These are phyloP conservation scores for Pogonomyrmex barbatus DNA, from an alignment of 1,140 invertebrate genomes.

Conservation along the genomic window DNA sequence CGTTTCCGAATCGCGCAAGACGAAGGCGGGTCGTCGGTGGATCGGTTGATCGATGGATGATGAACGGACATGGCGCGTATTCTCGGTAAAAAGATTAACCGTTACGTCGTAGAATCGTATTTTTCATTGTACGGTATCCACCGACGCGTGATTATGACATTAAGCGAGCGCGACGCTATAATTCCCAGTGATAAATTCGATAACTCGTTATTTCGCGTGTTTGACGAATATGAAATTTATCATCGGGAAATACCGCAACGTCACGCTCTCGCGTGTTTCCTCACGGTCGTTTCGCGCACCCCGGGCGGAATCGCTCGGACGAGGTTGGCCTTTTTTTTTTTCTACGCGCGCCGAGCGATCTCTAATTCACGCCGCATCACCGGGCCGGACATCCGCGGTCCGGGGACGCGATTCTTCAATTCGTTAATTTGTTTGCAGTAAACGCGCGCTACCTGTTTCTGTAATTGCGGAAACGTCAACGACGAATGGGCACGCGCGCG, in stretches of 20 bases:
- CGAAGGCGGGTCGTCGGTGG: no score
- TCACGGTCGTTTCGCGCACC: not conserved
- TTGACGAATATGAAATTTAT: slow-evolving; percentile 54
- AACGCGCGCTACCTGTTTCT: slow-evolving; percentile 39
- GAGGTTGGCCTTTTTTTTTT: not conserved
- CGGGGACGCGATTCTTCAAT: slow-evolving; percentile 35
- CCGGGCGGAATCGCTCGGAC: not conserved
- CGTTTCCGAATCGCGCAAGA: not conserved
- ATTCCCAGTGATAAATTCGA: slow-evolving; percentile 41
- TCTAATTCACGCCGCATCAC: slow-evolving; percentile 4
- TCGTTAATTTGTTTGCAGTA: slow-evolving; percentile 31
- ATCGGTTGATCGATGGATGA: not conserved
- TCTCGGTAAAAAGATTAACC: slow-evolving; percentile 24
- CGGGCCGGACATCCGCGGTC: not conserved
- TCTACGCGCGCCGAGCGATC: not conserved
- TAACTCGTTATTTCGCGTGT: slow-evolving; percentile 37
- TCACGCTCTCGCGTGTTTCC: not conserved
- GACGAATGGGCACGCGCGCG: not conserved
- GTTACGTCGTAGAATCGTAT: slow-evolving; percentile 13
- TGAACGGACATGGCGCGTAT: not conserved
- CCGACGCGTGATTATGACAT: not conserved
- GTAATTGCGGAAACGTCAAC: slow-evolving; percentile 15
- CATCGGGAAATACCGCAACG: slow-evolving; percentile 23
- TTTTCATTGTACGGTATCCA: not conserved
- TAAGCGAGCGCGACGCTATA: slow-evolving; percentile 10